phyloP scores from a whole-genome alignment of 2,797 vertebrate species.

The Pampus argenteus region DNA sequence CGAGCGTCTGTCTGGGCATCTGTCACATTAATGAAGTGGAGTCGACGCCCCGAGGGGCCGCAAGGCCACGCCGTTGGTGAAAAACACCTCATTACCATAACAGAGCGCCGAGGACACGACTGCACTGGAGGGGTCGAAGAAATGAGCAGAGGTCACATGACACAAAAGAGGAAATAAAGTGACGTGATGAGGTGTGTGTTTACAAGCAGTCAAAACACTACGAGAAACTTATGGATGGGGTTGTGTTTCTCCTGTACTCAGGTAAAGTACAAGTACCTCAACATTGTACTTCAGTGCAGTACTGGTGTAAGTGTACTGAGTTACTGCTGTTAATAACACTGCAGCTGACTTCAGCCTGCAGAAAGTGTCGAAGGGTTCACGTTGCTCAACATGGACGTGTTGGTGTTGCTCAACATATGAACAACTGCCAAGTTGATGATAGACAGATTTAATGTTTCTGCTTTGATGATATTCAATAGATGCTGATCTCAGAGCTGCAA shows the following conservation, averaged over 20 bases:
- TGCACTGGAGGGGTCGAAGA: background rate
- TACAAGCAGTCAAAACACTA: background rate
- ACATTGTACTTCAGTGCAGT: no score
- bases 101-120: slow-evolving; percentile 7
- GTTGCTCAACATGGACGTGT: background rate
- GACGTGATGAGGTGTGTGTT: slow-evolving; percentile 36
- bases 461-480: no score
- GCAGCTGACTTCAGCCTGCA: background rate
- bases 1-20: slow-evolving; percentile 41
- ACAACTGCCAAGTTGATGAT: background rate
- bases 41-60: slow-evolving; percentile 24
- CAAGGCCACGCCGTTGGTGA: background rate
- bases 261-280: no score
- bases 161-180: slow-evolving; percentile 22
- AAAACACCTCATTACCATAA: slow-evolving; percentile 61
- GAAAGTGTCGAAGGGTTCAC: no score
- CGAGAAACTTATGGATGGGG: no score
- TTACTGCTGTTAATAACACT: no score
- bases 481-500: no score
- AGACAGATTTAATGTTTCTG: no score
- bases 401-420: background rate
- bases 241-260: no score
- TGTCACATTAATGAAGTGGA: slow-evolving; percentile 62
- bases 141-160: slow-evolving; percentile 45
- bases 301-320: no score